phyloP scores from a whole-genome alignment of 2,797 vertebrate species.

The Sebastes baramenuke region DNA sequence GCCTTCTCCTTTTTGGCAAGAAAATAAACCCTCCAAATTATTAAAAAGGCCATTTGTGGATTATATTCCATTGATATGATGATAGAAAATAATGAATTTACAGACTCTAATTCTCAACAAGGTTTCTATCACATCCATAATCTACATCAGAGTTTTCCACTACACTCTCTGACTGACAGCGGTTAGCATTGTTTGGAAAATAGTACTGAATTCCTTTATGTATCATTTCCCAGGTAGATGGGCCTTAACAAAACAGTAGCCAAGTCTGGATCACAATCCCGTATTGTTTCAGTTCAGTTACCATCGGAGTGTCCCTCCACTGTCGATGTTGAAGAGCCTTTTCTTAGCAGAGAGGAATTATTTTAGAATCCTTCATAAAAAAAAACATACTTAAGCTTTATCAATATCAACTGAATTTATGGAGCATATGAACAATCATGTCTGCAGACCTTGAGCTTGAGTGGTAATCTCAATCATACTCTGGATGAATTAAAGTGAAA shows the following conservation, averaged over 20 bases:
- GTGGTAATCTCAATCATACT: not conserved
- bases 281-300: not conserved
- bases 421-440: not conserved
- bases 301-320: not conserved
- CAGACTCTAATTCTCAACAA: not conserved
- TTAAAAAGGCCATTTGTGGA: not conserved
- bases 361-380: constrained; percentile 2
- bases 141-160: not conserved
- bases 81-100: not conserved
- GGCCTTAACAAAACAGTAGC: not conserved
- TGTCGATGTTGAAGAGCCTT: not conserved
- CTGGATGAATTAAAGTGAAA: not conserved
- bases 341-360: not conserved
- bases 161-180: not conserved
- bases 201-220: not conserved
- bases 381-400: not conserved
- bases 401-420: constrained; percentile 32
- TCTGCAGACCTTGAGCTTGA: not conserved
- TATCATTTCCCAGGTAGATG: not conserved
- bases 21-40: not conserved
- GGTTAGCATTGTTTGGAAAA: not conserved
- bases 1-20: not conserved
- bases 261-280: not conserved
- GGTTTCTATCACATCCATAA: not conserved
- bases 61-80: not conserved